A percentile compares a stretch with the other conserved stretches of the same genome.
phyloP scores from a whole-genome alignment of 2,888 invertebrate genomes.

The Podabrus alpinus region DNA sequence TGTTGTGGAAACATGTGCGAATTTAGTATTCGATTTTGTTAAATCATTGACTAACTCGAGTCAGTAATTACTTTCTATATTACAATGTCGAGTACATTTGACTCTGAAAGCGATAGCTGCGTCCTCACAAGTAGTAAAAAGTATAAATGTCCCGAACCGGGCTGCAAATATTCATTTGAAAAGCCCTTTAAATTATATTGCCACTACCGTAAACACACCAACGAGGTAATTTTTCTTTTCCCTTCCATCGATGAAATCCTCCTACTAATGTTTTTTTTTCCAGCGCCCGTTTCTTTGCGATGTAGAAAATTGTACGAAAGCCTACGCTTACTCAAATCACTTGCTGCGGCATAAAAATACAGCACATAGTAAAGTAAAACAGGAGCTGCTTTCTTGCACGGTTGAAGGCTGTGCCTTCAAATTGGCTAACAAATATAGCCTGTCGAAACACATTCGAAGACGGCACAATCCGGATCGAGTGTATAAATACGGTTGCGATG shows the following conservation, averaged over 20 bases:
- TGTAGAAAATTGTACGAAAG: constrained; percentile 38
- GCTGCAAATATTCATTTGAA: neutral
- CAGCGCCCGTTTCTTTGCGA: constrained; percentile 42
- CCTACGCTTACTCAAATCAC: constrained; percentile 42
- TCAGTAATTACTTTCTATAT: neutral
- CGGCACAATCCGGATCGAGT: constrained; percentile 34
- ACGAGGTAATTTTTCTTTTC: constrained; percentile 25
- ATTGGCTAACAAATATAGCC: constrained; percentile 41
- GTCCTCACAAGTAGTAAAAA: neutral
- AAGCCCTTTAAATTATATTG: constrained; percentile 4
- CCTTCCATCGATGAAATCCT: neutral
- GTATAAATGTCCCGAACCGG: neutral
- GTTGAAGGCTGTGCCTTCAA: constrained; percentile 37
- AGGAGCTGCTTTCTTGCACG: constrained; percentile 29
- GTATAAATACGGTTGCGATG: constrained; percentile 38
- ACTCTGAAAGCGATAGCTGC: neutral
- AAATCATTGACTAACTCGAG: neutral
- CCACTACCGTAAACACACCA: constrained; percentile 32
- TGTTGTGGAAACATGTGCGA: neutral
- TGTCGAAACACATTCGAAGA: constrained; percentile 41
- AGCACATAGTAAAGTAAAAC: constrained; percentile 31
- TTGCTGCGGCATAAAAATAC: constrained; percentile 40
- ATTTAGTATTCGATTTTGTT: neutral
- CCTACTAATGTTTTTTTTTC: constrained; percentile 13
- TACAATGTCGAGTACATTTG: neutral